Evolutionary conservation across 2,888 invertebrate species (phyloP), one percentile per base, ranked within the genome.

Genomic region (Acanthosoma haemorrhoidale): DNA sequence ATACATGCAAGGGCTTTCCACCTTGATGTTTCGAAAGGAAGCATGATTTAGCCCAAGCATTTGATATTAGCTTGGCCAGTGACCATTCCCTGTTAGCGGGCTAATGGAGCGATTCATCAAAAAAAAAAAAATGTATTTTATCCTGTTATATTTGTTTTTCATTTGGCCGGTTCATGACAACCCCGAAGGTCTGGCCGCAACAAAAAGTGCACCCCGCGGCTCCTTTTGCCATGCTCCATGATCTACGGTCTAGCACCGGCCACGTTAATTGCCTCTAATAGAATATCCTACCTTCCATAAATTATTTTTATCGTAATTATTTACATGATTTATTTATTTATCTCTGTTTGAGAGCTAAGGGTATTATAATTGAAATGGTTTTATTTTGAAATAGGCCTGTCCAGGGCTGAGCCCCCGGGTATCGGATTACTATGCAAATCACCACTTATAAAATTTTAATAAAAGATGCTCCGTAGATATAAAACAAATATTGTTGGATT

Each of bases 301-400:
- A 51, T 51, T 51, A 51, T 25, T 51, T 51, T 51, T 51, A 32
- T 51, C 21, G 29, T 51, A 51, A 51, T 51, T 51, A 25, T 51
- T 25, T 51, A 51, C 25, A 25, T 51, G 51, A 51, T 51, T 51
- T 51, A 51, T 51, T 51, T 51, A 51, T 51, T 51, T 51, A n/a
- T n/a, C n/a, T n/a, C n/a, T n/a, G 51, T 25, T 25, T 51, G 29
- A 25, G 25, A n/a, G 51, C 21, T 51, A n/a, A 51, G 25, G 29
- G 51, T 25, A 51, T n/a, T n/a, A n/a, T 29, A 25, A 51, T 25
- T 25, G 51, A 25, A 51, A 51, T 21, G 29, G 51, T 51, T 51
- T 51, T 51, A 51, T 51, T 51, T 51, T 51, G 51, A 51, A 51
- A 51, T 25, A 21, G 25, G 1, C 21, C 11, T 21, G 21, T 6